Base-by-base conservation (phyloP, 1,140 invertebrate genomes). In the Drosophila punjabiensis region DNA sequence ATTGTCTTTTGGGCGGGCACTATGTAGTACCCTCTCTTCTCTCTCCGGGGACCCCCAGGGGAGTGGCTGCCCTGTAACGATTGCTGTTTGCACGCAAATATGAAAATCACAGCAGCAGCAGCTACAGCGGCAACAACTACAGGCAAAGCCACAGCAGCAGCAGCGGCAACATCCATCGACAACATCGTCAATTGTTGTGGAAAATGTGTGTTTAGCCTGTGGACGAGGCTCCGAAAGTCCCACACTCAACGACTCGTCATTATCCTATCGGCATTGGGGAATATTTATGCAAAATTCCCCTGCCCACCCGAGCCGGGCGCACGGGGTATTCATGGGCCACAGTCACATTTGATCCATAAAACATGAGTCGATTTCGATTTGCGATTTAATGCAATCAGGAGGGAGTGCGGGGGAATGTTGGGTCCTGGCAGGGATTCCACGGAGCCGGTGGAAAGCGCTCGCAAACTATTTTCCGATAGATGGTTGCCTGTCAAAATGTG, bases 71-170 rank as follows among this genome's bases (percentile, higher is more conserved):
- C 47, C 71, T 74, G 71, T 74, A 75, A 75, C 71, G 69, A 75
- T 69, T 65, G 53, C 58, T 83, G 80, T 83, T 88, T 83, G 77
- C 77, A 83, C 68, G 73, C 84, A 88, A 87, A 87, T 87, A 88
- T 87, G 83, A 87, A 80, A 87, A 83, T 82, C 83, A 77, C 84
- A 76, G 85, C 76, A 79, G 62, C 48, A 50, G 8, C 59, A 48
- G 11, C 58, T 32, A 60, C 35, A 13, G 6, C 28, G 10, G 30
- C 59, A 30, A 33, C 41, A 43, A 20, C 59, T 20, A 16, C 43
- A 50, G 39, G n/a, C 9, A 28, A 13, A 16, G 28, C 50, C 48
- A 43, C 11, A 33, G 30, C 50, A 10, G 7, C 50, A 47, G 41
- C 74, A 76, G 65, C 50, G 45, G 33, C 50, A 58, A 74, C 75